phyloP scores from a whole-genome alignment of 92 coral and sea anemone genomes.

The Porites rus region DNA sequence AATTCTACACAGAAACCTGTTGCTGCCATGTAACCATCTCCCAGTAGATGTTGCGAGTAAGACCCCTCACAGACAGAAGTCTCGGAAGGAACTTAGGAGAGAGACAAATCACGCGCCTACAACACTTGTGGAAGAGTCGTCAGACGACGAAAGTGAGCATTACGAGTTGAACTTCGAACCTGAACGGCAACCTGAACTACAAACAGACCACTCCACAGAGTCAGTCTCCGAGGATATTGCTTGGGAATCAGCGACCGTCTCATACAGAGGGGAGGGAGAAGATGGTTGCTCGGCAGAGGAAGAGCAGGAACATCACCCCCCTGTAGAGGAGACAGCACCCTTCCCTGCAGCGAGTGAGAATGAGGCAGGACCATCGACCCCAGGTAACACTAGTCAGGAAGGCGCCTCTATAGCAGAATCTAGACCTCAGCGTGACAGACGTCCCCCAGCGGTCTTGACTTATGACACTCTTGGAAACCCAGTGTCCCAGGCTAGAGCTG shows the following conservation, averaged over 20 bases:
- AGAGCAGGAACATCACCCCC: background rate
- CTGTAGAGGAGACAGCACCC: conserved; percentile 1
- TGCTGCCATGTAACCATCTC: conserved; percentile 55
- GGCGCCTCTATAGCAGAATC: background rate
- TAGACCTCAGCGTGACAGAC: conserved; percentile 5
- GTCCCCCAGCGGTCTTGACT: background rate
- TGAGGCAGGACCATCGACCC: background rate
- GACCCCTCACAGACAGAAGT: conserved; percentile 17
- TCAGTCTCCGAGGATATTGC: no score
- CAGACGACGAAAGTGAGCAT: background rate
- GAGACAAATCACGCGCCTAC: background rate
- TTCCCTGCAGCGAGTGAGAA: conserved; percentile 14
- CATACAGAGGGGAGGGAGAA: conserved; percentile 7
- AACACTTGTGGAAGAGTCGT: background rate
- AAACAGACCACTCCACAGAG: no score
- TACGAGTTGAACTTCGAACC: no score
- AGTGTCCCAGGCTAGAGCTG: conserved; percentile 9
- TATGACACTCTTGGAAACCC: conserved; percentile 25
- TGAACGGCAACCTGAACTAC: no score
- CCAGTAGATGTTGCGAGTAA: conserved; percentile 34
- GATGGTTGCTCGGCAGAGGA: conserved; percentile 13
- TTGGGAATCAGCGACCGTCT: no score
- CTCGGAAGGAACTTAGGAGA: background rate
- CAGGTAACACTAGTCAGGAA: background rate
- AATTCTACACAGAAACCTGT: conserved; percentile 47